Percentiles rank a stretch among this genome's conserved stretches.
These are phyloP conservation scores for Rhynchotus rufescens DNA, from an alignment of 2,797 vertebrate genomes.

Conservation along the genomic window DNA sequence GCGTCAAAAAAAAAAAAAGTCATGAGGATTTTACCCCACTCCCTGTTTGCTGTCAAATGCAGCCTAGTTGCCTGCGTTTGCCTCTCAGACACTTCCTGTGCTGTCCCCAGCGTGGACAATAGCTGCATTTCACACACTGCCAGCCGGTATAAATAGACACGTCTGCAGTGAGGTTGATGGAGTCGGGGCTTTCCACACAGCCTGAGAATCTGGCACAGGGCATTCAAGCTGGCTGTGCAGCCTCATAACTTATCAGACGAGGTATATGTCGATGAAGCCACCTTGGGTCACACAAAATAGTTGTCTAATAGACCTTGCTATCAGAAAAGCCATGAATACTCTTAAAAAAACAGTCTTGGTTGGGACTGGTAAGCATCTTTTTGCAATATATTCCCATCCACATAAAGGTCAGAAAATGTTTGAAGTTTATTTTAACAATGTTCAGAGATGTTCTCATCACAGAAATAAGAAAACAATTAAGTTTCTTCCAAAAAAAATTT, in stretches of 20 bases:
- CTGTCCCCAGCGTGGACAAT: background rate
- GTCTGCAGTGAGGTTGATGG: background rate
- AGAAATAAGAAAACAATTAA: background rate
- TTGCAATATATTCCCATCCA: background rate
- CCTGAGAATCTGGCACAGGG: background rate
- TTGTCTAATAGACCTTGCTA: background rate
- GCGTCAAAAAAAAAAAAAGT: background rate
- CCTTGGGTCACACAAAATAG: too few relatives aligned
- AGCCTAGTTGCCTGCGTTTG: background rate
- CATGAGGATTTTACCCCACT: background rate
- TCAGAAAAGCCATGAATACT: background rate
- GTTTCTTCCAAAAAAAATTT: background rate
- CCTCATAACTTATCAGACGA: background rate
- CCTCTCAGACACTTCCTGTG: background rate
- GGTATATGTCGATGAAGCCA: too few relatives aligned
- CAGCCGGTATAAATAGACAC: background rate
- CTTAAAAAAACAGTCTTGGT: background rate
- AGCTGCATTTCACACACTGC: background rate
- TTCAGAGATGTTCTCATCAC: background rate
- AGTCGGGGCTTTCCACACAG: background rate
- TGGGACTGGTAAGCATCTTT: background rate
- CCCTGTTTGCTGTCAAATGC: background rate
- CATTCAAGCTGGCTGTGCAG: background rate
- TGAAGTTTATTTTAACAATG: background rate
- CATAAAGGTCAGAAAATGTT: background rate